These are phyloP conservation scores for Diaprepes abbreviatus DNA, from an alignment of 2,888 invertebrate species.

Conservation along the genomic window DNA sequence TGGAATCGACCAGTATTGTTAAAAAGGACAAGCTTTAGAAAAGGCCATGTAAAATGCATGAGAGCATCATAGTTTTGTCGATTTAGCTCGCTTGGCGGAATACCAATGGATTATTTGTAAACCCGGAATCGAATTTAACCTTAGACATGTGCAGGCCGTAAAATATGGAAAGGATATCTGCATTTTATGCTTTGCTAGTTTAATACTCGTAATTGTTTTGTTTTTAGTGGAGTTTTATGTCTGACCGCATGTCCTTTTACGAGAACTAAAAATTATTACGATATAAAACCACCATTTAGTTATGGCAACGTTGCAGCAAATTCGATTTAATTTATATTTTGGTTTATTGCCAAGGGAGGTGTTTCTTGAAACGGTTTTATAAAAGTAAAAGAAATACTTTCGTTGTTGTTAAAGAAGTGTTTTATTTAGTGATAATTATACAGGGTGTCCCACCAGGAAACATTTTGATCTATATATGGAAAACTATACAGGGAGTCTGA, in stretches of 20 bases:
- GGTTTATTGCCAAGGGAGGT: too few species aligned
- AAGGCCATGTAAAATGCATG: slow-evolving; percentile 38
- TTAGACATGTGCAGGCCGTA: slow-evolving; percentile 36
- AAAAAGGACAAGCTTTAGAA: slow-evolving; percentile 18
- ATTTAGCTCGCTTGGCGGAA: slow-evolving; percentile 28
- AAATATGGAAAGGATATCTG: slow-evolving; percentile 28
- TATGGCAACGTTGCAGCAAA: neutral
- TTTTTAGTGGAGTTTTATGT: slow-evolving; percentile 4
- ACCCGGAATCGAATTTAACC: slow-evolving; percentile 28
- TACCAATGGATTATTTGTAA: slow-evolving; percentile 43
- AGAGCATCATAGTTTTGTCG: slow-evolving; percentile 28
- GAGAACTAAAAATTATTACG: neutral
- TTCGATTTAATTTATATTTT: too few species aligned
- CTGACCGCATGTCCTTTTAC: neutral
- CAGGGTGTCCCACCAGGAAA: too few species aligned
- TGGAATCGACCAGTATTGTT: slow-evolving; percentile 17
- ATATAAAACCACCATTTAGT: neutral
- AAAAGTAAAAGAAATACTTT: too few species aligned
- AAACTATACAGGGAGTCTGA: too few species aligned
- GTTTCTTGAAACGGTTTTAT: too few species aligned
- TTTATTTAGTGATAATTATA: too few species aligned
- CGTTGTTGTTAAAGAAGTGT: too few species aligned
- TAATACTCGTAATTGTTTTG: slow-evolving; percentile 8
- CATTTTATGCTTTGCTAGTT: slow-evolving; percentile 20
- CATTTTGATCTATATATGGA: too few species aligned